Base-by-base conservation (phyloP, 35 echinoderm and acorn worm genomes). In the Strongylocentrotus purpuratus region DNA sequence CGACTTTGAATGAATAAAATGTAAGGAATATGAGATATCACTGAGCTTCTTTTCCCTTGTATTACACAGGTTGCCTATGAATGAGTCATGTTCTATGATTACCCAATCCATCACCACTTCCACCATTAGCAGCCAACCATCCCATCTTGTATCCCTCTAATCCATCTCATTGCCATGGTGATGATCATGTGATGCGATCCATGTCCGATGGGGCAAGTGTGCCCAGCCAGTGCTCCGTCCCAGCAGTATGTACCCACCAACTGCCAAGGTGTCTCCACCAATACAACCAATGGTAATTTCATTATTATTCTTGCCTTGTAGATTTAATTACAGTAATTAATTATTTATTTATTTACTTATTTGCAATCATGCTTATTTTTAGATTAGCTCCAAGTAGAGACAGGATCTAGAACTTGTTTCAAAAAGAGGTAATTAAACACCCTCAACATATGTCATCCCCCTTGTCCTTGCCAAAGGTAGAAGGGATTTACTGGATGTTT, bases 161-260 rank as follows among this genome's bases (percentile, higher is more conserved):
- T n/a, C 65, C 65, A 89, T 89, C 33, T 17, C 2, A 28, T 89
- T 46, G 33, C 87, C 87, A 89, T 46, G 87, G 87, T 89, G 9
- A 89, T 46, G 7, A 46, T 33, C 87, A 89, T 89, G 87, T 89
- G 32, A 89, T 46, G 87, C 25, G 15, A 89, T 46, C 32, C 33
- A 89, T 89, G 33, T 45, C 87, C 87, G 45, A 89, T 89, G 87
- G 87, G 87, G 87, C 87, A 89, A 46, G 87, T 89, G 87, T 89
- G 87, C 87, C 87, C 87, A 46, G 33, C 32, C 33, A 89, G 87
- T 46, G 33, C 87, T 89, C 87, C 87, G 33, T 89, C 87, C 87
- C 87, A 89, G 33, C 87, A 89, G 33, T 89, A 45, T 31, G 87
- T 31, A 89, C 87, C 87, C 12, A 89, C 87, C 15, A 89, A 89